Evolutionary conservation across 2,113 vertebrate genomes (phyloP).

Genomic region (Tauraco erythrolophus): DNA sequence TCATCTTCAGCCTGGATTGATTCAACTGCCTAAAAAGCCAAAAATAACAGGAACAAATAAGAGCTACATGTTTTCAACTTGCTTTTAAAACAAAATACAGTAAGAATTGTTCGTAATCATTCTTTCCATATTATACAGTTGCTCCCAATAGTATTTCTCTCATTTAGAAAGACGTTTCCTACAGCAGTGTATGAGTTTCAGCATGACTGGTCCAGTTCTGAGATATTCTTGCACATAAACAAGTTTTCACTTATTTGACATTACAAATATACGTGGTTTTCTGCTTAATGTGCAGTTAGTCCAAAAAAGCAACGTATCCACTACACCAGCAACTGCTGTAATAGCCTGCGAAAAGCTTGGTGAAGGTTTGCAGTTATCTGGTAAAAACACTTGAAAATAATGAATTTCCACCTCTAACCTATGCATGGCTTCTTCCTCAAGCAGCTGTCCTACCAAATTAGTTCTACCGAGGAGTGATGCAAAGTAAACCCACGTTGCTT

Average conservation of each 20-base stretch:
- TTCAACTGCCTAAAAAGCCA: constrained; percentile 86
- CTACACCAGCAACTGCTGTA: background rate
- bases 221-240: background rate
- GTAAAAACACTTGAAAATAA: background rate
- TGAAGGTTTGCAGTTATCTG: background rate
- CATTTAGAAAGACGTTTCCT: background rate
- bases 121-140: background rate
- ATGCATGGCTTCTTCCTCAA: background rate
- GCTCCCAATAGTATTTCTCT: background rate
- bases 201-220: background rate
- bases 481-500: constrained; percentile 1
- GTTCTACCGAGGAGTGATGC: background rate
- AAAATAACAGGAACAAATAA: background rate
- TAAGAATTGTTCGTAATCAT: background rate
- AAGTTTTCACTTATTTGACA: background rate
- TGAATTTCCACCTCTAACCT: background rate
- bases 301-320: fast-evolving
- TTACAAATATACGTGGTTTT: background rate
- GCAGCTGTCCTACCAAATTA: constrained; percentile 28
- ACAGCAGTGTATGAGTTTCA: background rate
- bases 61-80: background rate
- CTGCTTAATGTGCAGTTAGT: background rate
- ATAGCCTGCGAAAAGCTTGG: background rate
- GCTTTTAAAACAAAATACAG: background rate
- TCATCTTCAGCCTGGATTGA: constrained; percentile 98